Evolutionary conservation across 2,888 invertebrate species (phyloP).

Genomic region (Ptychoptera albimana): DNA sequence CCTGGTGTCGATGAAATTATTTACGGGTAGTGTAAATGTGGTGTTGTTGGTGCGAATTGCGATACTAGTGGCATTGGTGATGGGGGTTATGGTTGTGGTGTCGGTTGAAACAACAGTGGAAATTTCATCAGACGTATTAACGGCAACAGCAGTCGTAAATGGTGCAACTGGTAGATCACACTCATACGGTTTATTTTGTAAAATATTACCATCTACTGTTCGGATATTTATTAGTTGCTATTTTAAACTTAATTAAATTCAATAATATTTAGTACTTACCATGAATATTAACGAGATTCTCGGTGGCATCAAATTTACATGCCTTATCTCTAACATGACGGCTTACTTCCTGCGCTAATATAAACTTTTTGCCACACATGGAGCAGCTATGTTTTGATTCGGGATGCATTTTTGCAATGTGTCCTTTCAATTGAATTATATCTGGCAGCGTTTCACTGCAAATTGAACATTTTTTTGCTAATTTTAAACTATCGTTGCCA

Average conservation of each 20-base stretch:
- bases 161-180: background rate
- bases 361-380: slow-evolving; percentile 52
- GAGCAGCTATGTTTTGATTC: slow-evolving; percentile 49
- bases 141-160: background rate
- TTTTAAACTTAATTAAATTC: background rate
- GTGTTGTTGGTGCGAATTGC: too few species aligned
- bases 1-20: too few species aligned
- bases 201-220: background rate
- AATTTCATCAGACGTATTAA: background rate
- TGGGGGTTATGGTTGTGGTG: background rate
- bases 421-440: slow-evolving; percentile 41
- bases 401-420: slow-evolving; percentile 43
- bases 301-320: slow-evolving; percentile 24
- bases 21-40: too few species aligned
- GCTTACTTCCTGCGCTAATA: slow-evolving; percentile 56
- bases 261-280: background rate
- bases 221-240: background rate
- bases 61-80: too few species aligned
- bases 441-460: slow-evolving; percentile 38
- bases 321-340: slow-evolving; percentile 48
- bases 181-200: background rate
- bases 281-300: background rate
- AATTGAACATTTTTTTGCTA: slow-evolving; percentile 41
- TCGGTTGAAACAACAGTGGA: background rate
- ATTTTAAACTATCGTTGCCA: slow-evolving; percentile 23